These are phyloP conservation scores for Pteronotus mesoamericanus DNA, from an alignment of 2,797 vertebrate species.

Conservation along the genomic window DNA sequence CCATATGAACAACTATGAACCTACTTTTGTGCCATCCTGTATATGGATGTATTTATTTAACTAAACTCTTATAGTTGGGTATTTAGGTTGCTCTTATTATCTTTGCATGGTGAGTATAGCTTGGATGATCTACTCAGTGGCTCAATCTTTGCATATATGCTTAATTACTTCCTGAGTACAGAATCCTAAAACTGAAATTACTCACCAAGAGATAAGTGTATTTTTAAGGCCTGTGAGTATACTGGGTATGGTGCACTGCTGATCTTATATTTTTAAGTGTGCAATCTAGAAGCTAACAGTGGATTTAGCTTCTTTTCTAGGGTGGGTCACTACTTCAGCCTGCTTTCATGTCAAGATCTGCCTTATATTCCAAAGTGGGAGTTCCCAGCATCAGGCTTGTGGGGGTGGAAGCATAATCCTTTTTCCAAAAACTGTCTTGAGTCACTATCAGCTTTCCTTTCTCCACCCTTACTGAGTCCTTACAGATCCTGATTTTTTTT, in stretches of 20 bases:
- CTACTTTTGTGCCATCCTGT: neutral
- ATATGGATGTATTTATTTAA: neutral
- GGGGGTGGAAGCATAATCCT: slow-evolving; percentile 58
- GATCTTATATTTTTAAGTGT: slow-evolving; percentile 28
- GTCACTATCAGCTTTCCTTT: slow-evolving; percentile 59
- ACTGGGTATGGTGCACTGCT: neutral
- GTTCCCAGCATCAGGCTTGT: slow-evolving; percentile 38
- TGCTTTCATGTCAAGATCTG: slow-evolving; percentile 65
- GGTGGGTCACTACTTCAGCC: slow-evolving; percentile 29
- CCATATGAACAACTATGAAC: neutral
- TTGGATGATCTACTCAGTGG: neutral
- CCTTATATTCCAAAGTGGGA: slow-evolving; percentile 54
- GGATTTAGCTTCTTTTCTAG: slow-evolving; percentile 26
- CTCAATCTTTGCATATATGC: neutral
- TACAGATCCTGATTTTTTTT: neutral
- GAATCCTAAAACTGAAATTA: neutral
- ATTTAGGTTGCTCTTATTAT: neutral
- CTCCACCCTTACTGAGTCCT: slow-evolving; percentile 58
- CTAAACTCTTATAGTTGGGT: neutral
- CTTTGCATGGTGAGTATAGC: neutral
- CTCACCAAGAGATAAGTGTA: neutral
- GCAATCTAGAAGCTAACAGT: neutral
- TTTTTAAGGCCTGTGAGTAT: slow-evolving; percentile 1
- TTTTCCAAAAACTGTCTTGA: slow-evolving; percentile 50
- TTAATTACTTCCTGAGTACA: slow-evolving; percentile 39